A percentile compares a stretch with the other conserved stretches of the same genome.
phyloP scores from a whole-genome alignment of 1,140 invertebrate species.

The Meloidogyne exigua region DNA sequence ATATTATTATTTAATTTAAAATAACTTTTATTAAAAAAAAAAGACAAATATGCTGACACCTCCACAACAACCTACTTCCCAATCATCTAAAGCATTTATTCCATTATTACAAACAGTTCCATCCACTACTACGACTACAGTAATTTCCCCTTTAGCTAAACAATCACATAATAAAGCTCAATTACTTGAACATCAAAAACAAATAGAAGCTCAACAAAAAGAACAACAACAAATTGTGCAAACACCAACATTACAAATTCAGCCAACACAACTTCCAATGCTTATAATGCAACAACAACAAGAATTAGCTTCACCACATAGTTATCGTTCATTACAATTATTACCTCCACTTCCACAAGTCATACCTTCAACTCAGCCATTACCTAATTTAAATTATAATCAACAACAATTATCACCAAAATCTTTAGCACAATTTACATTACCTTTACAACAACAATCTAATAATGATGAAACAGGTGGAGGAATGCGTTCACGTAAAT shows the following conservation, averaged over 20 bases:
- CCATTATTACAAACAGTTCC: constrained; percentile 9
- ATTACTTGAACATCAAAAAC: constrained; percentile 16
- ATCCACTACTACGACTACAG: not conserved
- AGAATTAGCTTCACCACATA: not conserved
- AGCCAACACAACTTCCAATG: not conserved
- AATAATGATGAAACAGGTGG: constrained; percentile 20
- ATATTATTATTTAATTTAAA: not conserved
- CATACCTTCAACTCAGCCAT: constrained; percentile 18
- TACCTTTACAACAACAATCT: not conserved
- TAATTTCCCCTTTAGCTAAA: constrained; percentile 24
- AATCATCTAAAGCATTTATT: constrained; percentile 15
- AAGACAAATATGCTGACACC: constrained; percentile 20
- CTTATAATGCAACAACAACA: constrained; percentile 10
- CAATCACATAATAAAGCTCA: constrained; percentile 20
- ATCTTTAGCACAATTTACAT: constrained; percentile 7
- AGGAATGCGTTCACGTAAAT: constrained; percentile 51
- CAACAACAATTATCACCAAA: constrained; percentile 28
- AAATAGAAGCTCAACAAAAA: constrained; percentile 7
- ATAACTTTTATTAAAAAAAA: not conserved
- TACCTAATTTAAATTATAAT: constrained; percentile 29
- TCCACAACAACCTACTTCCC: not conserved
- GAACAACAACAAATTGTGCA: constrained; percentile 12
- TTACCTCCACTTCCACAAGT: constrained; percentile 14
- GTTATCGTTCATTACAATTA: constrained; percentile 3
- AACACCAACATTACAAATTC: not conserved